Evolutionary conservation across 2,113 vertebrate genomes (phyloP), one percentile per base, ranked within the genome.

Genomic region (Diadophis punctatus): DNA sequence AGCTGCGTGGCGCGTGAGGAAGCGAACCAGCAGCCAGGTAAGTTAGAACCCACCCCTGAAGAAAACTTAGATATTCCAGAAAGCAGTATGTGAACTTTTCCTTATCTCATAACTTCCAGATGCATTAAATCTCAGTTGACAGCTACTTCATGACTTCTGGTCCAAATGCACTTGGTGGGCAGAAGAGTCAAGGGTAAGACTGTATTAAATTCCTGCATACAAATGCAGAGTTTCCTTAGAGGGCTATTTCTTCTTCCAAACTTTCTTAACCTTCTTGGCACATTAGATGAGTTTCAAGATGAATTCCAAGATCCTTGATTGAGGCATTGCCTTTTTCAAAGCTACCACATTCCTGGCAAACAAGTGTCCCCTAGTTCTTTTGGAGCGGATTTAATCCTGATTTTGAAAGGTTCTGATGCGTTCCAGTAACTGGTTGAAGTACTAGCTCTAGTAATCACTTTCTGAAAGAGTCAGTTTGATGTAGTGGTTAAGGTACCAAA

Each of bases 241-340:
- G 34, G 8, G 20, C 18, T 43, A 80, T 43, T 20, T 87, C 48
- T 12, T n/a, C 30, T 89, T n/a, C 25, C n/a, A 58, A 85, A 3
- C 14, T 89, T 92, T 89, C 84, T 0, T 0, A 91, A 93, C 91
- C 23, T 5, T 43, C 93, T 68, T 56, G 87, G 34, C 8, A 63
- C 3, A 2, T 0, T 0, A 0, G 7, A 48, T 86, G 53, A 11
- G 86, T 14, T 0, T 87, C 58, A 92, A 63, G 1, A 80, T 3
- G 51, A n/a, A 20, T 80, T 89, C 43, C 43, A 16, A 27, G 3
- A 86, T 80, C 8, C 2, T 18, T 63, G 80, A 92, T 56, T 68
- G 18, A 43, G 3, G n/a, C 6, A 39, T 27, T 80, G 48, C 49
- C 91, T 68, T 16, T 63, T 85, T 46, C 46, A 30, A 52, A 49